phyloP scores from a whole-genome alignment of 2,797 vertebrate genomes.

The Pseudomugil tenellus region DNA sequence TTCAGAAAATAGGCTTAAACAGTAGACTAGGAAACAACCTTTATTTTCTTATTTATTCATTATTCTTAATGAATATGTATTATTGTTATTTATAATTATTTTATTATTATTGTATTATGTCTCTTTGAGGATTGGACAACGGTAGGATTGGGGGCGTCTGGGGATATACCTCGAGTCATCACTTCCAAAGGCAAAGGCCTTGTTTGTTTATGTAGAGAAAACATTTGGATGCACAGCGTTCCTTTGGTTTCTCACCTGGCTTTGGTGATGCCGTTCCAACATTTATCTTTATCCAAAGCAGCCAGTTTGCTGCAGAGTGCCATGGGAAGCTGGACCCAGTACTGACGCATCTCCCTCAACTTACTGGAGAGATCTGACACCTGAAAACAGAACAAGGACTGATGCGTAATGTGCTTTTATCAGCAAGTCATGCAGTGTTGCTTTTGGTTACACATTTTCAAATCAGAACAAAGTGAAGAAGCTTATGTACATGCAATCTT shows the following conservation, averaged over 20 bases:
- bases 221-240: background rate
- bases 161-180: too few relatives aligned
- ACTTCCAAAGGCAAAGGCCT: too few relatives aligned
- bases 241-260: constrained; percentile 80
- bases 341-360: constrained; percentile 88
- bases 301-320: constrained; percentile 87
- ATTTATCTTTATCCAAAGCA: constrained; percentile 85
- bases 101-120: too few relatives aligned
- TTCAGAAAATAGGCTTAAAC: too few relatives aligned
- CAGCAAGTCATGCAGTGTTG: background rate
- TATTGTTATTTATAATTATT: too few relatives aligned
- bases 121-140: too few relatives aligned
- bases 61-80: too few relatives aligned
- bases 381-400: constrained; percentile 63
- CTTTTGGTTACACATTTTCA: background rate
- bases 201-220: background rate
- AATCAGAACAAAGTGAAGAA: background rate
- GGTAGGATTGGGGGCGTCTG: too few relatives aligned
- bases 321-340: constrained; percentile 89
- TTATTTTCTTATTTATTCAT: too few relatives aligned
- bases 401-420: background rate
- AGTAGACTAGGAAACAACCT: too few relatives aligned
- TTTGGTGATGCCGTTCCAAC: constrained; percentile 92
- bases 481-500: background rate
- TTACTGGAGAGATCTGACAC: constrained; percentile 90